Percentiles rank a stretch among this genome's conserved stretches.
Conservation (phyloP, 2,113 vertebrate genomes). For the Pygoscelis adeliae region DNA sequence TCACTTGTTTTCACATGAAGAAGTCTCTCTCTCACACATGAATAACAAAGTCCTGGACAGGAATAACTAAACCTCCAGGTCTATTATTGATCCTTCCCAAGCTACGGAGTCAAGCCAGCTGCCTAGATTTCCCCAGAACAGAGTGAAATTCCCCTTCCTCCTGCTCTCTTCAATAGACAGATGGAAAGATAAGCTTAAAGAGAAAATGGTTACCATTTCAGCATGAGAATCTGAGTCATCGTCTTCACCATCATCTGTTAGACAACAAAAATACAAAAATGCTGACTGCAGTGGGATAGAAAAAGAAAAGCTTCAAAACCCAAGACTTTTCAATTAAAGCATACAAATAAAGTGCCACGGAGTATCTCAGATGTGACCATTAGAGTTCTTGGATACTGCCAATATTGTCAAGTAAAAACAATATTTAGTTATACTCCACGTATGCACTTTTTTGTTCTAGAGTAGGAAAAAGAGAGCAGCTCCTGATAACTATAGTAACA, state of each 20-base stretch:
- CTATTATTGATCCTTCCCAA: neutral
- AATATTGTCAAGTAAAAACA: accelerated
- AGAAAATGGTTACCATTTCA: conserved; percentile 22
- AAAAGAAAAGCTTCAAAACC: neutral
- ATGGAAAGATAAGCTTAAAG: neutral
- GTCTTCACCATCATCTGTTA: conserved; percentile 36
- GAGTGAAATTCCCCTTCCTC: neutral
- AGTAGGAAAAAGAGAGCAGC: neutral
- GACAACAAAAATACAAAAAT: neutral
- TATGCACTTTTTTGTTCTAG: accelerated
- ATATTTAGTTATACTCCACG: accelerated
- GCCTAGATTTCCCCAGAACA: neutral
- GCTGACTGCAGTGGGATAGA: accelerated
- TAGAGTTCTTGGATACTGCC: neutral
- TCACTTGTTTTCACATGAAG: neutral
- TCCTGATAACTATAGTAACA: neutral
- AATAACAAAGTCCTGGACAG: neutral
- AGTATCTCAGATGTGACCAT: accelerated
- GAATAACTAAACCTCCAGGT: neutral
- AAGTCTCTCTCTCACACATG: neutral
- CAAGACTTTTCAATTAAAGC: neutral
- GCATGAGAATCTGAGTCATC: neutral
- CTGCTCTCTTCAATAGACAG: neutral
- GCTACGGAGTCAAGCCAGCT: neutral
- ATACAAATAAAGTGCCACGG: neutral